Evolutionary conservation across 1,140 invertebrate genomes (phyloP), one percentile per base, ranked within the genome.

Genomic region (Agrilus planipennis): DNA sequence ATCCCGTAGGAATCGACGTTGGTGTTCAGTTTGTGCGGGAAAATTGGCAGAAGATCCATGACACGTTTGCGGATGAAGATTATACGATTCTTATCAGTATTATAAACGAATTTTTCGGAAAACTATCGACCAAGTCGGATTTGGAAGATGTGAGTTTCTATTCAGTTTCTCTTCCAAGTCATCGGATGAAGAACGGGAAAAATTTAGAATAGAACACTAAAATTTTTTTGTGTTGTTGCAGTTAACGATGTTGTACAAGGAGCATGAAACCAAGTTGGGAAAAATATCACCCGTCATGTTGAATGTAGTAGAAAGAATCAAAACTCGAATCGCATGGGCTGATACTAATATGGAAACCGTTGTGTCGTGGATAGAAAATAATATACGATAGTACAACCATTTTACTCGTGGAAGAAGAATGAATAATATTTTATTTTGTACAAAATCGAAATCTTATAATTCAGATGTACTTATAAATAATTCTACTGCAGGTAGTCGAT

Each of bases 11-110:
- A 12, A 38, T 53, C 7, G 39, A 45, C 28, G 50, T 48, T 12
- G 58, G 54, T 9, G 57, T 61, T 34, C 46, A 51, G 31, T 61
- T 58, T 36, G 41, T 61, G 15, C 36, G 55, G 42, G 42, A 49
- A 14, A 56, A 60, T 39, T 60, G 58, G 58, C 32, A 55, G 14
- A 29, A 44, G 18, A 54, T 58, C 22, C 55, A 52, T 27, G 40
- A 46, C 16, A 45, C 41, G 4, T 57, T 54, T 27, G n/a, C n/a
- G n/a, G 46, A 59, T 34, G 50, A 56, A 16, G 48, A 55, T 23
- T 51, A 45, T 23, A 41, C 49, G 14, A 51, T 59, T 31, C 42
- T 58, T 16, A 58, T 47, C 31, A 40, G 47, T 2, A 57, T 61
- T 23, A 51, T 56, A 34, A 48, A 59, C 31, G 55, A 59, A 21